Base-by-base conservation (phyloP, 2,888 invertebrate genomes). In the Macrostomum cliftonense region DNA sequence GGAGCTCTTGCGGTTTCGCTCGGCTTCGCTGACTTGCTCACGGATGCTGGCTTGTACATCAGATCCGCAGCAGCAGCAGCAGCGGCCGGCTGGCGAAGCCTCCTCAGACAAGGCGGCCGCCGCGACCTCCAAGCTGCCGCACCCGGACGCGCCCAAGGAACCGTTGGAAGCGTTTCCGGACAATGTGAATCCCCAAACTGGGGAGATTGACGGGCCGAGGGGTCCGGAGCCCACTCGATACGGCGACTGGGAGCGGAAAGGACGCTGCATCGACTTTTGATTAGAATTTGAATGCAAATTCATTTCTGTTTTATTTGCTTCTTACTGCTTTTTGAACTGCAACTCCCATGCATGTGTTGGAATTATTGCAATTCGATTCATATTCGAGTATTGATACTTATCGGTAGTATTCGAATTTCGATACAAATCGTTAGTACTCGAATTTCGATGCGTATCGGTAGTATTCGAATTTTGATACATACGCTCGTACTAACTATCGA, bases 241-340 rank as follows among this genome's bases (percentile, higher is more conserved):
- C 73, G 97, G 97, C 1, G 97, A 99, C 72, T 97, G 97, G 97
- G 97, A 97, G 68, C 77, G 95, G 57, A 99, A 99, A 66, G 97
- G 97, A 52, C 76, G 95, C 64, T 88, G 88, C 39, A 77, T 84
- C 1, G 97, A 97, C 74, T 97, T 97, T 73, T 95, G 55, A 56
- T 19, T 46, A 28, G 28, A 40, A 19, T 17, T 17, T 40, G 17
- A 40, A 16, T 40, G 9, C 9, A 2, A 9, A 17, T 40, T 5
- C 40, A 40, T 40, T 5, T 17, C 40, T 13, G 17, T 40, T 40
- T 40, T 5, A 40, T 40, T 40, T 17, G 13, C 39, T 38, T 38
- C 13, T 38, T 38, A 13, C 13, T 13, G 13, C 13, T 38, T 13
- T 13, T 38, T 38, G 39, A 13, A 38, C 13, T 38, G 13, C n/a